Conservation (phyloP, 2,888 invertebrate genomes). For the Ormyrus pomaceus region DNA sequence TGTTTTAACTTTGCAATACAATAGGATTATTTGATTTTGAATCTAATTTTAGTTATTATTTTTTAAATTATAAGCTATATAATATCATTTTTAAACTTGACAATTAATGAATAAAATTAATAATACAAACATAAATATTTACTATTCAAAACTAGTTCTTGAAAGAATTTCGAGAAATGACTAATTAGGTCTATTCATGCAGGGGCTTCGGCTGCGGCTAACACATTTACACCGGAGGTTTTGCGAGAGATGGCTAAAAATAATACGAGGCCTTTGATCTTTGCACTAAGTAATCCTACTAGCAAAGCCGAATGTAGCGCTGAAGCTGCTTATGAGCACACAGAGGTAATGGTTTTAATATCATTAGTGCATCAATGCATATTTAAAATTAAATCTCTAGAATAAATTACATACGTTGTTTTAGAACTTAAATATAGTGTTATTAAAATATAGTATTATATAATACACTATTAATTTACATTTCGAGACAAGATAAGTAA, state of each 20-base stretch:
- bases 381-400: slow-evolving; percentile 25
- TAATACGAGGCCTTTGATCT: slow-evolving; percentile 94
- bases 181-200: slow-evolving; percentile 49
- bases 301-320: slow-evolving; percentile 99
- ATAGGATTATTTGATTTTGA: no score
- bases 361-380: background rate
- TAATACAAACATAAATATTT: no score
- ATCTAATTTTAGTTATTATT: no score
- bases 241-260: slow-evolving; percentile 90
- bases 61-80: no score
- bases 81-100: no score
- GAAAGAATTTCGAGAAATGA: slow-evolving; percentile 6
- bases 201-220: slow-evolving; percentile 95
- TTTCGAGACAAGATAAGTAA: background rate
- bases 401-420: no score
- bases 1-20: no score
- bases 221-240: slow-evolving; percentile 93
- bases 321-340: slow-evolving; percentile 92
- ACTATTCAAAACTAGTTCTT: background rate
- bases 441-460: no score
- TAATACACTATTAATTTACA: no score
- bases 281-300: slow-evolving; percentile 98
- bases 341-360: slow-evolving; percentile 80
- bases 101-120: no score
- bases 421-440: no score